These are phyloP conservation scores for Triplophysa bombifrons DNA, from an alignment of 2,797 vertebrate genomes.

Conservation along the genomic window DNA sequence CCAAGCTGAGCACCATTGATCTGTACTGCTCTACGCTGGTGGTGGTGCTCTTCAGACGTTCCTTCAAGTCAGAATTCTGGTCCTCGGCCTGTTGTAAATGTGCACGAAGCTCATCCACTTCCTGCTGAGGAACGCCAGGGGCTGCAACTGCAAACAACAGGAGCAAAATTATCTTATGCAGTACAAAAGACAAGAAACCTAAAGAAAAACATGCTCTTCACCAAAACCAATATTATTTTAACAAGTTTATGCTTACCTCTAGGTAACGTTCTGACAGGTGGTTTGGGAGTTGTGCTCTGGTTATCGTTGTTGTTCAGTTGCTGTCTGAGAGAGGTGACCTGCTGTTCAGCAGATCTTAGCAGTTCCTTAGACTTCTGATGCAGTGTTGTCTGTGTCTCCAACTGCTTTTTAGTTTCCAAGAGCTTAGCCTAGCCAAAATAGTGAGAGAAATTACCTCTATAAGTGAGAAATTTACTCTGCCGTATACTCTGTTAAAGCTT, in stretches of 20 bases:
- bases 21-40: conserved; percentile 90
- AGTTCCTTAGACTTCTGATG: conserved; percentile 90
- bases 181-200: not conserved
- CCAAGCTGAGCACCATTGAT: conserved; percentile 89
- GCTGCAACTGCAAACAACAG: conserved; percentile 47
- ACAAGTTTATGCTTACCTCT: conserved; percentile 59
- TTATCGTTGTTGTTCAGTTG: conserved; percentile 79
- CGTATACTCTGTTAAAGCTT: no score
- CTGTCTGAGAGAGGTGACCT: conserved; percentile 79
- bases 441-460: not conserved
- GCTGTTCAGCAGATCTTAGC: conserved; percentile 87
- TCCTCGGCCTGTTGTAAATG: conserved; percentile 85
- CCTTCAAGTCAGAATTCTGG: conserved; percentile 82
- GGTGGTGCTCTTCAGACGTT: conserved; percentile 86
- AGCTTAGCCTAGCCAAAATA: conserved; percentile 74
- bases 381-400: conserved; percentile 85
- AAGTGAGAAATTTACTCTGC: no score
- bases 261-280: conserved; percentile 70
- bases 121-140: conserved; percentile 68
- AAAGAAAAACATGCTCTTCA: not conserved
- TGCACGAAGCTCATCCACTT: conserved; percentile 82
- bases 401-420: conserved; percentile 89
- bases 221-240: not conserved
- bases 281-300: conserved; percentile 74
- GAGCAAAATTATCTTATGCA: not conserved